Evolutionary conservation across 2,797 vertebrate species (phyloP).

Genomic region (Menidia menidia): DNA sequence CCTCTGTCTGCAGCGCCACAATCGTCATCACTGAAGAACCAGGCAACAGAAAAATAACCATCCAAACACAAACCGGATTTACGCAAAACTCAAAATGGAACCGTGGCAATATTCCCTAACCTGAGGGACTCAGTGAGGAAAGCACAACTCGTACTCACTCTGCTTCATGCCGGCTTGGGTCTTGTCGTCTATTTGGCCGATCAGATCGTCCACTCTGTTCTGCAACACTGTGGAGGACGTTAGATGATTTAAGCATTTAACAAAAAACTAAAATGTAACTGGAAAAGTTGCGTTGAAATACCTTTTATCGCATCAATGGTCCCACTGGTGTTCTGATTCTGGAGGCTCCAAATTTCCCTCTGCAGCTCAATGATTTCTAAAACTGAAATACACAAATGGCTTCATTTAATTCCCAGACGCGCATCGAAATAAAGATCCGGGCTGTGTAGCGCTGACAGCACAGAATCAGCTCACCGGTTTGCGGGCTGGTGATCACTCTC

Average conservation of each 20-base stretch:
- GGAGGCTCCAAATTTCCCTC: conserved; percentile 24
- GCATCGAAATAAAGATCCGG: neutral
- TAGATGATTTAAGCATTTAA: too few relatives aligned
- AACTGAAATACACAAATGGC: conserved; percentile 50
- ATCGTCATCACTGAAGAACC: conserved; percentile 50
- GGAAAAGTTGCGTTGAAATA: conserved; percentile 1
- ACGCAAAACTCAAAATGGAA: neutral
- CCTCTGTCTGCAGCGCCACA: conserved; percentile 43
- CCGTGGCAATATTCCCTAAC: neutral
- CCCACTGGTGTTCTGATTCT: neutral
- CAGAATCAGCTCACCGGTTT: conserved; percentile 18
- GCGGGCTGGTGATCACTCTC: conserved; percentile 4
- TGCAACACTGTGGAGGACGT: conserved; percentile 32
- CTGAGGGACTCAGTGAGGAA: neutral
- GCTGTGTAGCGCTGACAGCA: neutral
- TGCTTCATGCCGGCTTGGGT: conserved; percentile 16
- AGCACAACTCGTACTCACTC: conserved; percentile 47
- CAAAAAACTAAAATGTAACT: too few relatives aligned
- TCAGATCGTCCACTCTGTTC: conserved; percentile 16
- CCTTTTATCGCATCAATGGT: neutral
- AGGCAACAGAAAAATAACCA: neutral
- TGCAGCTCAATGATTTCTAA: conserved; percentile 41
- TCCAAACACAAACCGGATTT: neutral
- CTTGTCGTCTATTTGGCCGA: neutral
- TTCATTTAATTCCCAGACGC: too few relatives aligned